Evolutionary conservation across 1,140 invertebrate genomes (phyloP).

Genomic region (Ridgeia piscesae): DNA sequence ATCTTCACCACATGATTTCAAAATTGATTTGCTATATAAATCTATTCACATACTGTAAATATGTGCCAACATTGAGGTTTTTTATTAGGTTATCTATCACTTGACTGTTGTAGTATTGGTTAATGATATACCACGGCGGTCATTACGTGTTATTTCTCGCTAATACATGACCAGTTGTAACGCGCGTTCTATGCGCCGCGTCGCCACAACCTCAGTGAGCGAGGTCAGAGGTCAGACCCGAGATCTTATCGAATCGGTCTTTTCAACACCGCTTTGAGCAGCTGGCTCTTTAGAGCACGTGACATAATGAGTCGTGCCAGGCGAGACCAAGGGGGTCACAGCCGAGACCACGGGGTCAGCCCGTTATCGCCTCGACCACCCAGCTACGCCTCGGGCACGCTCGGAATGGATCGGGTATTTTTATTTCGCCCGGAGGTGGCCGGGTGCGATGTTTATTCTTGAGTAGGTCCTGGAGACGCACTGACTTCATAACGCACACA

Average conservation of each 20-base stretch:
- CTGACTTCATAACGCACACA: background rate
- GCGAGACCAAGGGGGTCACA: background rate
- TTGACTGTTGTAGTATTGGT: background rate
- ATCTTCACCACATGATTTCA: background rate
- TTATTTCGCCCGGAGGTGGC: background rate
- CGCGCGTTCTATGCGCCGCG: background rate
- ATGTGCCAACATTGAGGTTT: no score
- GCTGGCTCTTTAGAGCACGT: background rate
- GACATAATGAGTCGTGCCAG: background rate
- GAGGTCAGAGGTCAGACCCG: background rate
- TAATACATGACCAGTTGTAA: background rate
- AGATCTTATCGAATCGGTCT: background rate
- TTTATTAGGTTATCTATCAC: no score
- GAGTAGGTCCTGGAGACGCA: background rate
- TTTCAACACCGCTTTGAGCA: background rate
- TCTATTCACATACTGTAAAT: background rate
- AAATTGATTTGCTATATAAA: background rate
- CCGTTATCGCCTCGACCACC: background rate
- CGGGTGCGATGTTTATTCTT: background rate
- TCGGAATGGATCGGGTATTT: background rate
- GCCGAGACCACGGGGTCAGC: background rate
- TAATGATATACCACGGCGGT: background rate
- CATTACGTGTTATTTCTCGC: background rate
- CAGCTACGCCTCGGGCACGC: background rate
- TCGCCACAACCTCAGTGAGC: background rate